These are phyloP conservation scores for Ametastegia equiseti DNA, from an alignment of 2,888 invertebrate genomes.

Conservation along the genomic window DNA sequence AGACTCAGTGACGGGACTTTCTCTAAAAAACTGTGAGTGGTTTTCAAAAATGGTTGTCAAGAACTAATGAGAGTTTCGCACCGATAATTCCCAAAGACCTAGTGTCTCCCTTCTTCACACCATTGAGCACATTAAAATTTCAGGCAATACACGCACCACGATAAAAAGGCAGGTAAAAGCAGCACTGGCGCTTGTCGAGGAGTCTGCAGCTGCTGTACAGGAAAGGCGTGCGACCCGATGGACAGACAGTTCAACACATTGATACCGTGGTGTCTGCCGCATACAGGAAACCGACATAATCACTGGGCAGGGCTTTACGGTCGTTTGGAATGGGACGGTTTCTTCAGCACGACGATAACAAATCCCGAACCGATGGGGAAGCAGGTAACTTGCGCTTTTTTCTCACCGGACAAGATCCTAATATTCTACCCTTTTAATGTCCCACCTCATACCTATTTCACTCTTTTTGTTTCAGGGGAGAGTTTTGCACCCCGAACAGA, in stretches of 20 bases:
- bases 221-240: constrained; percentile 81
- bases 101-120: too few species aligned
- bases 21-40: constrained; percentile 79
- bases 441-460: neutral
- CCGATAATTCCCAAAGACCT: too few species aligned
- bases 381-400: constrained; percentile 82
- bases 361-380: constrained; percentile 96
- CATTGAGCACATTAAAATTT: too few species aligned
- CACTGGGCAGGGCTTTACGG: constrained; percentile 93
- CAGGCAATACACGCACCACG: too few species aligned
- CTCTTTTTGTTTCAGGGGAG: constrained; percentile 83
- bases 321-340: constrained; percentile 89
- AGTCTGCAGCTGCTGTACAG: constrained; percentile 87
- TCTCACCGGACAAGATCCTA: too few species aligned
- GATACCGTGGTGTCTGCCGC: constrained; percentile 93
- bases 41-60: too few species aligned
- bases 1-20: constrained; percentile 84
- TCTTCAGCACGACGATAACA: constrained; percentile 90
- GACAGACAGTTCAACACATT: constrained; percentile 90
- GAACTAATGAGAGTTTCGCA: too few species aligned
- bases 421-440: too few species aligned
- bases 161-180: constrained; percentile 77
- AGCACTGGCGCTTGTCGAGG: constrained; percentile 79
- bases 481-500: constrained; percentile 88
- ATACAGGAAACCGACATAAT: constrained; percentile 91